These are phyloP conservation scores for Aythya fuligula DNA, from an alignment of 2,797 vertebrate genomes.

Conservation along the genomic window DNA sequence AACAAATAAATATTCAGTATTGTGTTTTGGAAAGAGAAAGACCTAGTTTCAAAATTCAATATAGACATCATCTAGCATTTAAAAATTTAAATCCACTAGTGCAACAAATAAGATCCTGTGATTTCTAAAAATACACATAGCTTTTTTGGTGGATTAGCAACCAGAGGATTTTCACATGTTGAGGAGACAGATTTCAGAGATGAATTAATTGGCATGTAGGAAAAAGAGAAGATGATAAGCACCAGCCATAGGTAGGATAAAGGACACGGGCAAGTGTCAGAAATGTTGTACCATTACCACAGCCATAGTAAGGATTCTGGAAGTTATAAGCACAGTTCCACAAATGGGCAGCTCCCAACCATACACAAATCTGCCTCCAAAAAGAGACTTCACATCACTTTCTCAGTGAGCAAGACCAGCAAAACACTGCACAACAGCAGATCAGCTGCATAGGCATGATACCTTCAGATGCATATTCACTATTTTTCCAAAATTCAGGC, in stretches of 20 bases:
- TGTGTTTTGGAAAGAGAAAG: background rate
- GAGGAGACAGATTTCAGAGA: background rate
- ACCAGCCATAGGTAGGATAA: background rate
- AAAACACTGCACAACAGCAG: background rate
- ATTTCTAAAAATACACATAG: background rate
- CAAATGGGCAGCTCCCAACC: background rate
- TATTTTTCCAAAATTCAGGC: background rate
- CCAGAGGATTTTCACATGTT: background rate
- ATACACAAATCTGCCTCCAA: background rate
- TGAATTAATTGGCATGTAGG: background rate
- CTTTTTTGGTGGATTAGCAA: background rate
- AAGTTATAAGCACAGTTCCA: background rate
- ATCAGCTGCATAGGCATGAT: background rate
- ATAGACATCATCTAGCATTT: background rate
- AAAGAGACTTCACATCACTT: background rate
- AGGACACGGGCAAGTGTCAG: background rate
- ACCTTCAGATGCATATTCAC: background rate
- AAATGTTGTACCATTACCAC: background rate
- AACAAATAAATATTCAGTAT: background rate
- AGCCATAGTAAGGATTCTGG: background rate
- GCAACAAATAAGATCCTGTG: background rate
- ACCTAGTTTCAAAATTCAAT: background rate
- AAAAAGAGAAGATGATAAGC: background rate
- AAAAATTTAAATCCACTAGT: background rate
- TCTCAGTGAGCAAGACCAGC: background rate